Evolutionary conservation across 2,888 invertebrate genomes (phyloP).

Genomic region (Dicranocentrus wangi): DNA sequence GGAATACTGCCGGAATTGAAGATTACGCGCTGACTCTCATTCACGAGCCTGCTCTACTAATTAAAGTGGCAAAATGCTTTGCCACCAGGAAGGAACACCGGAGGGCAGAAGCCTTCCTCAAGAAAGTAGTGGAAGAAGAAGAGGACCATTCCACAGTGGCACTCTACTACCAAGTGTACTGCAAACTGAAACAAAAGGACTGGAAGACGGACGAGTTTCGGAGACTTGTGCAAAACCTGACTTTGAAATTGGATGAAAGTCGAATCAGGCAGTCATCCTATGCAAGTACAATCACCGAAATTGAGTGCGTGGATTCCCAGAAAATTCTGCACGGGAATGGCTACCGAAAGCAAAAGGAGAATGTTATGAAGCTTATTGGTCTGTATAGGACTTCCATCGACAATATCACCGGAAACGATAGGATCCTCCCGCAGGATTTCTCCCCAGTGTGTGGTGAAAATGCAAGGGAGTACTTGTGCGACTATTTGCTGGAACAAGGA

Average conservation of each 20-base stretch:
- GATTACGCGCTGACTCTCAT: not conserved
- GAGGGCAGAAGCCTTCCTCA: not conserved
- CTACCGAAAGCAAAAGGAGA: conserved; percentile 15
- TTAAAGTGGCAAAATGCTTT: not conserved
- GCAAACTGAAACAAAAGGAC: not conserved
- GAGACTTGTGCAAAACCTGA: not conserved
- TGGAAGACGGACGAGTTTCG: not conserved
- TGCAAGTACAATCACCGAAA: not conserved
- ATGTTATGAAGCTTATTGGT: not conserved
- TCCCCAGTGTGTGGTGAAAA: not conserved
- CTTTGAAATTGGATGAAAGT: not conserved
- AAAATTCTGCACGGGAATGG: not conserved
- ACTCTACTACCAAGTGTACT: not conserved
- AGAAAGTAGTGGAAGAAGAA: not conserved
- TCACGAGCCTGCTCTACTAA: conserved; percentile 15
- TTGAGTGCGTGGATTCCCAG: not conserved
- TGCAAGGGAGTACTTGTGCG: not conserved
- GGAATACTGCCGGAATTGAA: not conserved
- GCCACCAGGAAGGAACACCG: not conserved
- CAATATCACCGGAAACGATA: not conserved
- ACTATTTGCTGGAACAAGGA: not conserved
- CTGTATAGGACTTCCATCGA: not conserved
- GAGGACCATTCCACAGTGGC: not conserved
- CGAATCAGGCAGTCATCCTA: not conserved
- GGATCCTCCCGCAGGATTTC: not conserved